Evolutionary conservation across 1,140 invertebrate genomes (phyloP), one percentile per base, ranked within the genome.

Genomic region (Orchesella cincta): DNA sequence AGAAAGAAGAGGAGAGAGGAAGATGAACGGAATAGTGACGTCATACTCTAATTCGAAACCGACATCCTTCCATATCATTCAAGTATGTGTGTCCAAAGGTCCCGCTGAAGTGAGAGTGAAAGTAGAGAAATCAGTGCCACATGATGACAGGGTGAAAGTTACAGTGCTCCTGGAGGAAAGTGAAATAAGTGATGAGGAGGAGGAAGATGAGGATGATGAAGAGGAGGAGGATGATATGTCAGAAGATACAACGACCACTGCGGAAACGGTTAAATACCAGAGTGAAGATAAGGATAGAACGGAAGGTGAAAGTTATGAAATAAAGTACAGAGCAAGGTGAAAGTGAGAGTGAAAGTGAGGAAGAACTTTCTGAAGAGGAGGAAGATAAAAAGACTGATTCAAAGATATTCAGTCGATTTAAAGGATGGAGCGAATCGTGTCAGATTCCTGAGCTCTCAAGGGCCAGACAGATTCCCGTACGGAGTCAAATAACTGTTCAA

Each of bases 31-130:
- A 36, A 26, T 36, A n/a, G 23, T 39, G 71, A 39, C 5, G 5
- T n/a, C 33, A 73, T 31, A 2, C 8, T 39, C 12, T 64, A 39
- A n/a, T 14, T 73, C n/a, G n/a, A 14, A n/a, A 16, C 71, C 1
- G 71, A 39, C 71, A 31, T 46, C 16, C 20, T 36, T 2, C 23
- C 34, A 35, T 20, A 28, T 16, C 34, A 71, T n/a, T n/a, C n/a
- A n/a, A n/a, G n/a, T 16, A 73, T 39, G 36, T 73, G 39, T 73
- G 34, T n/a, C 71, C 71, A 73, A 36, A 29, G 20, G 8, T 3
- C 35, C 71, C 8, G 28, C 18, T 34, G 46, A 73, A 73, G 71
- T 73, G 36, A 73, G 39, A 73, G 71, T 73, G 71, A 73, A 73
- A 73, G 71, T 73, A 16, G 34, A 73, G 29, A 5, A 23, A 23